phyloP scores from a whole-genome alignment of 2,888 invertebrate genomes.

The Lymantria dispar region DNA sequence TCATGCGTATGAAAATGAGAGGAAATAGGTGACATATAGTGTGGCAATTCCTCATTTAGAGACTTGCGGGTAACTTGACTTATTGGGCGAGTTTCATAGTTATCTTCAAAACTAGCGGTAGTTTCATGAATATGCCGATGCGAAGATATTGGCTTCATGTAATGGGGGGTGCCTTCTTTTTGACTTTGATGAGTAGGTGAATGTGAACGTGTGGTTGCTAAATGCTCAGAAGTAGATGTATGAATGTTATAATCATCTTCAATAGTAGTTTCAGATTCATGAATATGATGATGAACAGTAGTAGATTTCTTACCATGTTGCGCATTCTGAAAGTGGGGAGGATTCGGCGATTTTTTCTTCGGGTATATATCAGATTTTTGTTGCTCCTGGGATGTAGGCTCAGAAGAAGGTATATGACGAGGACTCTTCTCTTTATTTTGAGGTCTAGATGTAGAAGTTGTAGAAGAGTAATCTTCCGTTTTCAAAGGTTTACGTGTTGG shows the following conservation, averaged over 20 bases:
- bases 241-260: not conserved
- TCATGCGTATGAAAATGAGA: slow-evolving; percentile 27
- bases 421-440: slow-evolving; percentile 4
- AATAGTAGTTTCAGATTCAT: not conserved
- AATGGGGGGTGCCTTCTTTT: slow-evolving; percentile 6
- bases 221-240: slow-evolving; percentile 1
- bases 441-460: slow-evolving; percentile 5
- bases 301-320: slow-evolving; percentile 6
- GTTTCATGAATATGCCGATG: slow-evolving; percentile 8
- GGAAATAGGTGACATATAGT: slow-evolving; percentile 19
- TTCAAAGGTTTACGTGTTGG: slow-evolving; percentile 6
- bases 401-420: not conserved
- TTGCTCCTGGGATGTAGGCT: not conserved
- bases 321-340: not conserved
- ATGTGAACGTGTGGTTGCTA: not conserved
- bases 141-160: slow-evolving; percentile 5
- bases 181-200: slow-evolving; percentile 1
- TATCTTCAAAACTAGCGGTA: not conserved
- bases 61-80: slow-evolving; percentile 5
- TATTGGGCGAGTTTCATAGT: not conserved
- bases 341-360: not conserved
- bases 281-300: slow-evolving; percentile 2
- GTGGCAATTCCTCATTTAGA: slow-evolving; percentile 11
- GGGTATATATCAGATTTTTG: not conserved
- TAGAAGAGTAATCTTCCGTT: not conserved